Evolutionary conservation across 2,888 invertebrate species (phyloP), one percentile per base, ranked within the genome.

Genomic region (Melolontha melolontha): DNA sequence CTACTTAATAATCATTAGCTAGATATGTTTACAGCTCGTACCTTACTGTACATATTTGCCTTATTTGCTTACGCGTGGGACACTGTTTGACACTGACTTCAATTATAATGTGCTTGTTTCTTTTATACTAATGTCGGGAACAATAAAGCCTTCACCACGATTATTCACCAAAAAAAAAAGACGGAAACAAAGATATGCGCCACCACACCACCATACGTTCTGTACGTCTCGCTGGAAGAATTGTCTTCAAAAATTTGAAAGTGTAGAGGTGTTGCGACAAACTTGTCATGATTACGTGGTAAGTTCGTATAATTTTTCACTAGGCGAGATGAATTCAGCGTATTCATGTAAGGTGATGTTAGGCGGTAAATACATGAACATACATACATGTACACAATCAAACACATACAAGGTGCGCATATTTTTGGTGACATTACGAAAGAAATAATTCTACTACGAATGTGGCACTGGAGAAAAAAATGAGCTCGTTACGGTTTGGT

Each of bases 71-170:
- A 16, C 22, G 12, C 14, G 12, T 44, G 27, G 16, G 16, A n/a
- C 10, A 47, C 47, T n/a, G 59, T 62, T 62, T 47, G 59, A 62
- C 59, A 62, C 59, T 62, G 59, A 62, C 59, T 62, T 29, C 29
- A 16, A 47, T 34, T n/a, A 29, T 29, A 34, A 62, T n/a, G 11
- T 34, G 47, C 59, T 14, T 17, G 47, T 49, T 47, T 34, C 44
- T 62, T 62, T 47, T 62, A 62, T 62, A 62, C 59, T 34, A 47
- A 47, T 42, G n/a, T 41, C 17, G 27, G 59, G n/a, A 11, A 62
- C 49, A 55, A 55, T 44, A 62, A 62, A 62, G 59, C 59, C 34
- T 62, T 62, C 47, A 47, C 47, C 47, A 17, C 34, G 47, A 62
- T 62, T 62, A 39, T 16, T 39, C 16, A 11, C 5, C 41, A 40